Evolutionary conservation across 1,140 invertebrate species (phyloP), one percentile per base, ranked within the genome.

Genomic region (Diploscapter pachys): DNA sequence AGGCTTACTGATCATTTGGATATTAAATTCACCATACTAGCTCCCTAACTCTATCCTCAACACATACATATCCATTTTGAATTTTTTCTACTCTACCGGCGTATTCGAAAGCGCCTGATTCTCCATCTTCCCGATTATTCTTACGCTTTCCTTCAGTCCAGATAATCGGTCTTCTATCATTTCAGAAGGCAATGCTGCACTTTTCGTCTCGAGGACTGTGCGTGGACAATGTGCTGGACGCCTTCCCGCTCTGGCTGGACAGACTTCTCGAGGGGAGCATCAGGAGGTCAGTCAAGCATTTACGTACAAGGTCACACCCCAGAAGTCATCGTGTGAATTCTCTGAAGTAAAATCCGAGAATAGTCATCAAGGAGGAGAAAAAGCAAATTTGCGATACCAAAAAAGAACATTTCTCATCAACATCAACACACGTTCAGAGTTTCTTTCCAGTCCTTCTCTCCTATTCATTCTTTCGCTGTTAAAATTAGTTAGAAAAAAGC

Each of bases 211-310:
- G 71, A 8, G 64, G 66, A 50, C 8, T 83, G 59, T 80, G 85
- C 48, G 50, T 80, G 49, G 92, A 93, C 78, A 92, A 94, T 82
- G 88, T 97, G 49, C 86, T 98, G 67, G 92, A 96, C 82, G 93
- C 93, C 4, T 88, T 98, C 63, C 91, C 92, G n/a, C 93, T 93
- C 85, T 99, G 96, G 95, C 87, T 98, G 78, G 95, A 98, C 85
- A 90, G 94, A 63, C 87, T 98, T 70, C 97, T 98, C 86, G 95
- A 98, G 86, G 95, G 96, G 61, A 92, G 91, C 69, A 95, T 95
- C 5, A 92, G 92, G 84, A 91, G 94, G 71, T 72, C 55, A 13
- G 62, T 5, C 52, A n/a, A 3, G 49, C 5, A 6, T 51, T 48
- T n/a, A 52, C 57, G 57, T 59, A 13, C 57, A 11, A 59, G 13